Evolutionary conservation across 2,113 vertebrate genomes (phyloP).

Genomic region (Proteles cristata): DNA sequence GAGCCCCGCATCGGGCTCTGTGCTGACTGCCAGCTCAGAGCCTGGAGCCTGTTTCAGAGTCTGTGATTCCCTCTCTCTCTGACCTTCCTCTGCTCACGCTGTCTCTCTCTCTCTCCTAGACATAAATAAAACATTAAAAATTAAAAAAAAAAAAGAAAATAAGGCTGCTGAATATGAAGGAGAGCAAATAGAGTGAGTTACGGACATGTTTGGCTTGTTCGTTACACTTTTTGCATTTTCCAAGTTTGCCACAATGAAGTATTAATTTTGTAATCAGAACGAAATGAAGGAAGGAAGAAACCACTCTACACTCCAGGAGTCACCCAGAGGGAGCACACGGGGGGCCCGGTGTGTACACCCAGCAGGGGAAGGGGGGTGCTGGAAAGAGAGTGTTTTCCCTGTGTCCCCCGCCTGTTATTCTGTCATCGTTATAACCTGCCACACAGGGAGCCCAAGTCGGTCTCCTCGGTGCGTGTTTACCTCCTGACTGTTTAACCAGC

Average conservation of each 20-base stretch:
- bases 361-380: too few species aligned
- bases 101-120: too few species aligned
- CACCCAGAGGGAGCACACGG: background rate
- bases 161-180: background rate
- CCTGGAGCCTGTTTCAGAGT: too few species aligned
- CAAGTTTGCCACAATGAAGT: background rate
- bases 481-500: conserved; percentile 57
- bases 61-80: too few species aligned
- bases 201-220: background rate
- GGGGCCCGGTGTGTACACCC: fast-evolving
- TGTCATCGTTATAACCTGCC: background rate
- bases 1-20: too few species aligned
- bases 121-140: too few species aligned
- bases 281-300: background rate
- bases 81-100: too few species aligned
- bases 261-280: background rate
- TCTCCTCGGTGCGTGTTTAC: conserved; percentile 50
- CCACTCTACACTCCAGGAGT: background rate
- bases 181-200: background rate
- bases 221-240: background rate
- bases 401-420: background rate
- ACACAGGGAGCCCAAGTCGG: background rate
- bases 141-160: background rate
- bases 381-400: background rate
- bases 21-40: too few species aligned